A percentile compares a stretch with the other conserved stretches of the same genome.
Conservation (phyloP, 2,113 vertebrate genomes). For the Ondatra zibethicus region DNA sequence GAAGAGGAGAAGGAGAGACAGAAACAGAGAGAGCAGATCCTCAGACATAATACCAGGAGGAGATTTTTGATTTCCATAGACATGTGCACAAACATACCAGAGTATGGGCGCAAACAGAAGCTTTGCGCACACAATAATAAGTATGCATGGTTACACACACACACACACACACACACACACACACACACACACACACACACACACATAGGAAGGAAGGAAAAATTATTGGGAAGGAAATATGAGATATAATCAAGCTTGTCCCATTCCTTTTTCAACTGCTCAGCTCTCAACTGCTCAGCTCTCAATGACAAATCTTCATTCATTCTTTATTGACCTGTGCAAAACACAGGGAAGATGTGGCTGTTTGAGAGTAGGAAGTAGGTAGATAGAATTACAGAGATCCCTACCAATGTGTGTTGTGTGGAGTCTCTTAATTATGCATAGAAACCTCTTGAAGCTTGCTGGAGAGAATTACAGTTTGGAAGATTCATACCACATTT, state of each 20-base stretch:
- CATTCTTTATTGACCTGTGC: slow-evolving; percentile 77
- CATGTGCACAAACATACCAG: not conserved
- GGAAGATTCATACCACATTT: slow-evolving; percentile 80
- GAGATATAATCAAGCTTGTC: slow-evolving; percentile 67
- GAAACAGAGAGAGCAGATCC: not conserved
- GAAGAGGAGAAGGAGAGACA: not conserved
- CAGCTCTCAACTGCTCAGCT: slow-evolving; percentile 64
- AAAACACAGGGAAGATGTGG: slow-evolving; percentile 55
- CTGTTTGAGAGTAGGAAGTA: slow-evolving; percentile 80
- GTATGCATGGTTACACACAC: not conserved
- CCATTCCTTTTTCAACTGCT: slow-evolving; percentile 64
- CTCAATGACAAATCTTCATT: slow-evolving; percentile 61
- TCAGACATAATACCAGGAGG: not conserved
- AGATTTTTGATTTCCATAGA: not conserved
- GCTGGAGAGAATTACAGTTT: slow-evolving; percentile 79
- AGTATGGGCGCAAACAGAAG: not conserved
- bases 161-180: not conserved
- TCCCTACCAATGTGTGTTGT: slow-evolving; percentile 45
- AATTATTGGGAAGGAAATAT: slow-evolving; percentile 75
- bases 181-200: not conserved
- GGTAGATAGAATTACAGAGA: slow-evolving; percentile 81
- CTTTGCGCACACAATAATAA: not conserved
- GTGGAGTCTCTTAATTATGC: slow-evolving; percentile 78
- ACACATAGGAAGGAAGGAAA: slow-evolving; percentile 50
- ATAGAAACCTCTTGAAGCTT: slow-evolving; percentile 77